Evolutionary conservation across 1,140 invertebrate genomes (phyloP).

Genomic region (Penaeus vannamei): DNA sequence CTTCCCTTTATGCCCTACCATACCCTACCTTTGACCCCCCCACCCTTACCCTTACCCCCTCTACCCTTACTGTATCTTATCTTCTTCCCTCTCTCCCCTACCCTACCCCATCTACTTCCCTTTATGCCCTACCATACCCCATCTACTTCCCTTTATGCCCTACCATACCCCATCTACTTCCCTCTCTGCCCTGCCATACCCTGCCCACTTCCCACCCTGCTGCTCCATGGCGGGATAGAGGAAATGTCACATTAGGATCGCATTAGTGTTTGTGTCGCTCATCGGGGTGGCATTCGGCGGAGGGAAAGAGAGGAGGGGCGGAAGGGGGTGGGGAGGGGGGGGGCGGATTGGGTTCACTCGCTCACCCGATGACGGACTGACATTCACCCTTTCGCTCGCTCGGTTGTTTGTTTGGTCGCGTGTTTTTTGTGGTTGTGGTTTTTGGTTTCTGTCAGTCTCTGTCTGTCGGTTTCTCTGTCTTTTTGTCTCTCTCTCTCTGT

Average conservation of each 20-base stretch:
- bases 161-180: too few species aligned
- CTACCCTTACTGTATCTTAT: too few species aligned
- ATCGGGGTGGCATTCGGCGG: neutral
- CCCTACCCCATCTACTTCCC: too few species aligned
- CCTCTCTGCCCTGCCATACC: too few species aligned
- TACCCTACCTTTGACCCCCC: too few species aligned
- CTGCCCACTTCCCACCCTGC: too few species aligned
- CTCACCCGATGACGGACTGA: neutral
- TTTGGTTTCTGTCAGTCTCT: neutral
- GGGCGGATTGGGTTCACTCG: neutral
- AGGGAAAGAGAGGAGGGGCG: neutral
- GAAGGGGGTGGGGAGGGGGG: neutral
- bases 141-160: too few species aligned
- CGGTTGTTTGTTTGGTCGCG: neutral
- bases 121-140: too few species aligned
- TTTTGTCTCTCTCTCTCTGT: neutral
- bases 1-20: too few species aligned
- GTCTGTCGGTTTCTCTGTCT: neutral
- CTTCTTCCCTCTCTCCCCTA: too few species aligned
- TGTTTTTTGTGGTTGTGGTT: neutral
- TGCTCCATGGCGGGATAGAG: neutral
- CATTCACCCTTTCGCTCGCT: neutral
- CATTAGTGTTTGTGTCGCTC: too few species aligned
- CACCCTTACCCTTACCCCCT: too few species aligned
- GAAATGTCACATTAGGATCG: neutral